phyloP scores from a whole-genome alignment of 2,888 invertebrate genomes.

The Platycheirus albimanus region DNA sequence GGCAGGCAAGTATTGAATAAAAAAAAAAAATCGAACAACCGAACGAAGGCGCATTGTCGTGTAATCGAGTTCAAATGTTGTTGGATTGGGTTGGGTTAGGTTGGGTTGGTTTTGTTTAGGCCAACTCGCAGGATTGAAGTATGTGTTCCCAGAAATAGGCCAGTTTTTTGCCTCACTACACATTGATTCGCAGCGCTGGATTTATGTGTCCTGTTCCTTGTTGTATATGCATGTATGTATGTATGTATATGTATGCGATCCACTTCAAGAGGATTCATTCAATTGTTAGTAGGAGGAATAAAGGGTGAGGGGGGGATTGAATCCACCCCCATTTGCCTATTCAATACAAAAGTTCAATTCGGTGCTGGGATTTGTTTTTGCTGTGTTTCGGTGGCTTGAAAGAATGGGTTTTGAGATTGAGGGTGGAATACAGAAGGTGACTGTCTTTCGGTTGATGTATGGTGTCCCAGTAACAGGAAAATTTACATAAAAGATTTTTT shows the following conservation, averaged over 20 bases:
- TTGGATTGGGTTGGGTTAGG: too few relatives aligned
- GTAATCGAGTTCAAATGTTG: conserved; percentile 70
- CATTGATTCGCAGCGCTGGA: conserved; percentile 58
- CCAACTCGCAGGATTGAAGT: conserved; percentile 46
- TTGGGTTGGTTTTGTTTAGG: conserved; percentile 14
- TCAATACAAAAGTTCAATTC: conserved; percentile 41
- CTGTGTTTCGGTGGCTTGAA: conserved; percentile 26
- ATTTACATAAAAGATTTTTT: conserved; percentile 54
- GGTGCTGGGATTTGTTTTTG: conserved; percentile 49
- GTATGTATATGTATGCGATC: conserved; percentile 36
- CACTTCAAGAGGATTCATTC: conserved; percentile 16
- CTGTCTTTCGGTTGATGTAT: conserved; percentile 40
- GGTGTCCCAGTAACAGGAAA: conserved; percentile 32
- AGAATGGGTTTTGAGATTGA: not conserved
- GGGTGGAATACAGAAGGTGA: conserved; percentile 8
- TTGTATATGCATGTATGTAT: conserved; percentile 20
- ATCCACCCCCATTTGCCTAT: not conserved
- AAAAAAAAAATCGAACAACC: conserved; percentile 61
- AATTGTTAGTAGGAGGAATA: not conserved
- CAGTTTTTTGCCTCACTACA: conserved; percentile 70
- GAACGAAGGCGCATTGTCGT: conserved; percentile 60
- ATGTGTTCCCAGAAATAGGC: conserved; percentile 65
- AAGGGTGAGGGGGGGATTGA: not conserved
- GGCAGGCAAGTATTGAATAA: conserved; percentile 36
- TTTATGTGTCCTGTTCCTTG: conserved; percentile 60